Base-by-base conservation (phyloP, 2,797 vertebrate species). In the Poecilia picta region DNA sequence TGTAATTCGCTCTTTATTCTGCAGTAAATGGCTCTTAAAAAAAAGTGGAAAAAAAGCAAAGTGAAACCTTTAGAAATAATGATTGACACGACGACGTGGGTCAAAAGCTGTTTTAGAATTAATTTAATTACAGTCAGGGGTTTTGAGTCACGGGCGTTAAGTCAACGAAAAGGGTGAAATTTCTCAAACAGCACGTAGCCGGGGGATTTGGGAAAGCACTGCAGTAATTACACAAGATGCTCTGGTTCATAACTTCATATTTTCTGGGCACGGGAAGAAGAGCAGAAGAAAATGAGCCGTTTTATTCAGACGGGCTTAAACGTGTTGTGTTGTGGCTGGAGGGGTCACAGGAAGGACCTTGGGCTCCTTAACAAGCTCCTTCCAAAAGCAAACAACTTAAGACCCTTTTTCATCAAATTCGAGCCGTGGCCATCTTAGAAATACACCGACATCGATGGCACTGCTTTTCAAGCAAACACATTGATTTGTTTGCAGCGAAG, bases 41-140 rank as follows among this genome's bases (percentile, higher is more conserved):
- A 23, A 8, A 76, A 86, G 85, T 76, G 80, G 82, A 83, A 80
- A 83, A 84, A 87, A 78, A 81, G 86, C 87, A 80, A 84, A 88
- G 88, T 85, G 74, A 83, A 88, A 79, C 78, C 75, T 73, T 88
- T 89, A 72, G 72, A 73, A 85, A 74, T 87, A 90, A 89, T 85
- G 76, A 87, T 79, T 59, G 80, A 82, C 84, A 85, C 75, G 74
- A 84, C 75, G 73, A 76, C n/a, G 33, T 46, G 75, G 84, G 87
- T 91, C 83, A 93, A 89, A 89, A 82, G 83, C 88, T 88, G 83
- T 88, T 88, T 86, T 81, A 76, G 72, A 79, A 89, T 91, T 91
- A 88, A 90, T 91, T 90, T 85, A 89, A 70, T 82, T 81, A 73
- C 47, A 25, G 18, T 72, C 71, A 77, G 82, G 82, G 79, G 80